Evolutionary conservation across 2,888 invertebrate species (phyloP), one percentile per base, ranked within the genome.

Genomic region (Clitarchus hookeri): DNA sequence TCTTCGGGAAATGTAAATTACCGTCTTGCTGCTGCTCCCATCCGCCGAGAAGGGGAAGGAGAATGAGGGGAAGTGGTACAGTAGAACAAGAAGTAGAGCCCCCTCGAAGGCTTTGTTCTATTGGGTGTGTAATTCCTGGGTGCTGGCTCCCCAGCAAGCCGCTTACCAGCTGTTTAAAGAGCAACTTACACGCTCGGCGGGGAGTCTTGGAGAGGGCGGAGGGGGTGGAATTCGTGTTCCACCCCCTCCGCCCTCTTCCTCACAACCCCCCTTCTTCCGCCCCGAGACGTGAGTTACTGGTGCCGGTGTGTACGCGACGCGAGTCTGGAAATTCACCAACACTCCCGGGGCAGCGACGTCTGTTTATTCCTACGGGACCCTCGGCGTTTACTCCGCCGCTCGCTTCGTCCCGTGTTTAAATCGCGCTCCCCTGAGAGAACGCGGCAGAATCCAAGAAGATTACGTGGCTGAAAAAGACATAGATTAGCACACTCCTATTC

Each of bases 1-100:
- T 65, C 48, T 65, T 65, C 65, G 65, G 65, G 65, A 65, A 65
- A 65, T 65, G 65, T 65, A 65, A 65, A 65, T 65, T 65, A 65
- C 65, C 23, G 16, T 65, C 65, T 65, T 23, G 65, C 23, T 8
- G 65, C 23, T 65, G 19, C 65, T 65, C 1, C 16, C 65, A 23
- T 65, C 65, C n/a, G 2, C 11, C 0, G 23, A 1, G 65, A 23
- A 16, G 8, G n/a, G n/a, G 65, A 2, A 19, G 8, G 53, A 36
- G 36, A 4, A 36, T 1, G 36, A 4, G 65, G 65, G 65, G 65
- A 9, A 6, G n/a, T 19, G n/a, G 65, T 48, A 48, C 4, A 19
- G 65, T 1, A n/a, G 65, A n/a, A 65, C 65, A 65, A 65, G 65
- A 65, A 23, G 53, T 8, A 53, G 53, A 12, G 53, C 19, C 6